Percentiles rank a stretch among this genome's conserved stretches.
Conservation (phyloP, 2,797 vertebrate species). For the Rhincodon typus region DNA sequence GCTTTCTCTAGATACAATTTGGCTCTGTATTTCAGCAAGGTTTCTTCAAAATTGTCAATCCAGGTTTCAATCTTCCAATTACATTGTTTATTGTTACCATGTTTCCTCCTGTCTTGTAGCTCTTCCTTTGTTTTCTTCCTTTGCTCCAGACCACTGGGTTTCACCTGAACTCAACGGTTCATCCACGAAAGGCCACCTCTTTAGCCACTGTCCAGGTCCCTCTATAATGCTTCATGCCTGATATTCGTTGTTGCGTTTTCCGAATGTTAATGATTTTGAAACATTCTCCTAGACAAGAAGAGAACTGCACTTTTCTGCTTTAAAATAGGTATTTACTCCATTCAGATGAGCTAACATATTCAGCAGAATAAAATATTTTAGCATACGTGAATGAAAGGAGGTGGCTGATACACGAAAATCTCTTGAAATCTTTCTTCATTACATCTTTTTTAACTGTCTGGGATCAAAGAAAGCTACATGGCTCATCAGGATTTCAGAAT, state of each 20-base stretch:
- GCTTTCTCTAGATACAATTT: neutral
- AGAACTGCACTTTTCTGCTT: neutral
- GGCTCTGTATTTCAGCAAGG: neutral
- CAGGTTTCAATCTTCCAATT: neutral
- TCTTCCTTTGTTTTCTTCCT: neutral
- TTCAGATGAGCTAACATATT: neutral
- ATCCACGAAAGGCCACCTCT: neutral
- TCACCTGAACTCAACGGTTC: neutral
- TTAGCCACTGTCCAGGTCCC: neutral
- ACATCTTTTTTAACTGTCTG: neutral
- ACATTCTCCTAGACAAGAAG: neutral
- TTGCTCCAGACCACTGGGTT: neutral
- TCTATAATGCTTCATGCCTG: neutral
- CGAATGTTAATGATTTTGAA: neutral
- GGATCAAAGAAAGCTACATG: neutral
- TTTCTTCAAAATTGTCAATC: neutral
- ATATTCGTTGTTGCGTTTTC: neutral
- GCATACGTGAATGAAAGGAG: neutral
- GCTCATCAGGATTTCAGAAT: neutral
- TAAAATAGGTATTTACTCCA: neutral
- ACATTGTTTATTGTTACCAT: neutral
- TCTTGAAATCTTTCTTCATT: neutral
- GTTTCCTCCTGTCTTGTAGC: neutral
- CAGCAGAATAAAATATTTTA: neutral
- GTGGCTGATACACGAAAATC: neutral